These are phyloP conservation scores for Callipepla squamata DNA, from an alignment of 2,113 vertebrate species.

Conservation along the genomic window DNA sequence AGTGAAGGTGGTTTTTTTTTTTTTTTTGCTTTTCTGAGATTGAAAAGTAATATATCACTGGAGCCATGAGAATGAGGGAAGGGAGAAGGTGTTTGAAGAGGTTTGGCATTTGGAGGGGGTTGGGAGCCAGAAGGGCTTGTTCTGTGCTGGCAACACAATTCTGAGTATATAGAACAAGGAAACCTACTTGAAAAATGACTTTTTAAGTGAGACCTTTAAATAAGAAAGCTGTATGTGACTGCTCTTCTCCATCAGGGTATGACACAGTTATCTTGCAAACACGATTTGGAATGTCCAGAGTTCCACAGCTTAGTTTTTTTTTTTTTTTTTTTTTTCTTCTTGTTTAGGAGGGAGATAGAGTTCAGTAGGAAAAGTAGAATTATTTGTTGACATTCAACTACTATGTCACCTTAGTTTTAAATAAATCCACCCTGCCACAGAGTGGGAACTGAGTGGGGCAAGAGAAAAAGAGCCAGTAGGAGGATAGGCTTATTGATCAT, in stretches of 20 bases:
- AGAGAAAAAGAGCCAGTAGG: not conserved
- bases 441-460: not conserved
- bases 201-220: not conserved
- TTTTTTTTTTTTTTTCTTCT: not conserved
- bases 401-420: not conserved
- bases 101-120: not conserved
- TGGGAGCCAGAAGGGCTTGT: conserved; percentile 44
- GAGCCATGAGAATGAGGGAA: rapidly evolving
- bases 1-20: rapidly evolving
- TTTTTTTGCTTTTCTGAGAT: not conserved
- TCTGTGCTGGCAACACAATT: not conserved
- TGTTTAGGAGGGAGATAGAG: not conserved
- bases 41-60: not conserved
- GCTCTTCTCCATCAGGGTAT: not conserved
- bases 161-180: not conserved
- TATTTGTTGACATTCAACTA: not conserved
- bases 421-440: not conserved
- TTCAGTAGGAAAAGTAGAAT: not conserved
- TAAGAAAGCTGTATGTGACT: not conserved
- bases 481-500: conserved; percentile 13
- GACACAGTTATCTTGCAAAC: not conserved
- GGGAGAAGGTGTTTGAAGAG: not conserved
- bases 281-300: not conserved
- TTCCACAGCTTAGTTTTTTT: not conserved
- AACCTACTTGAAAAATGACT: conserved; percentile 37